phyloP scores from a whole-genome alignment of 2,797 vertebrate species.

The Cirrhinus molitorella region DNA sequence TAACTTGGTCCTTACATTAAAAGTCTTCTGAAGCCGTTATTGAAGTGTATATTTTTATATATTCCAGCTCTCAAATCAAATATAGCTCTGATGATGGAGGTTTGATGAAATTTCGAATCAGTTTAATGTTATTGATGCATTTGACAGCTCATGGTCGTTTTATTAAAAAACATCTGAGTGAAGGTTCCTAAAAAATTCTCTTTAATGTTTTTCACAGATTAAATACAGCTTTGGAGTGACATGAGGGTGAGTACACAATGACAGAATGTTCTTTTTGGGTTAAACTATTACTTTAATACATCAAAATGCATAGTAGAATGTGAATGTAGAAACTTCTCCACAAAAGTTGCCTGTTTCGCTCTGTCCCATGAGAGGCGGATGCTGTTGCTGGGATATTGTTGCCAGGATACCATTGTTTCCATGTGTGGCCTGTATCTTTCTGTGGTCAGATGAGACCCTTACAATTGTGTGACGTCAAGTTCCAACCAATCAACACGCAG shows the following conservation, averaged over 20 bases:
- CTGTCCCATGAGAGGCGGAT: slow-evolving; percentile 31
- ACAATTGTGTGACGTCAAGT: slow-evolving; percentile 30
- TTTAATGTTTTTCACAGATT: not conserved
- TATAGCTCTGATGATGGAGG: not conserved
- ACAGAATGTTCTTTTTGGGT: not conserved
- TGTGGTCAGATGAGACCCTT: slow-evolving; percentile 43
- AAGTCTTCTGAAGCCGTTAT: not conserved
- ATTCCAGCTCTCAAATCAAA: not conserved
- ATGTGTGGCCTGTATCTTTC: slow-evolving; percentile 40
- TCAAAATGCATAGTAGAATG: not conserved
- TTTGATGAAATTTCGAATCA: not conserved
- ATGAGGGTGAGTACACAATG: not conserved
- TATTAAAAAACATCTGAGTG: not conserved
- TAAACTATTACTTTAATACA: not conserved
- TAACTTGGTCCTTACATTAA: not conserved
- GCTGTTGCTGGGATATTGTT: slow-evolving; percentile 51
- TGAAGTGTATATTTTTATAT: not conserved
- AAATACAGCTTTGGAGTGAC: not conserved
- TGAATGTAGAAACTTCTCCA: slow-evolving; percentile 10
- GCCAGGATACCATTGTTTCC: slow-evolving; percentile 57
- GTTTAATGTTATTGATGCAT: not conserved
- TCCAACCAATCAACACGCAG: slow-evolving; percentile 46
- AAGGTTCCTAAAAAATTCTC: not conserved
- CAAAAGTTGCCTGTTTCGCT: slow-evolving; percentile 8
- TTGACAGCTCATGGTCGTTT: not conserved